Conservation (phyloP, 2,797 vertebrate species). For the Capromys pilorides region DNA sequence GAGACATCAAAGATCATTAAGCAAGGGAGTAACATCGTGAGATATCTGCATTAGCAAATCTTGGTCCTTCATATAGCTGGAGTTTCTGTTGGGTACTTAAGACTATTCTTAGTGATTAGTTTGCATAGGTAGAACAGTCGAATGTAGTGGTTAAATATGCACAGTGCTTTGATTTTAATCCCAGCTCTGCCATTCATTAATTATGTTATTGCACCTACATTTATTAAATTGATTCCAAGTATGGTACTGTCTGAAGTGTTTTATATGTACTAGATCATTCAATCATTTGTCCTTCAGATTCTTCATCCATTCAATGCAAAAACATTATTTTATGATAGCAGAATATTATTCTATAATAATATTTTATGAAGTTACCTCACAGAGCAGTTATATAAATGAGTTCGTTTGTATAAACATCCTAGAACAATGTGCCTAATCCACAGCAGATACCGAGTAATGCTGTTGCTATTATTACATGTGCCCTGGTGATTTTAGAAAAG, state of each 20-base stretch:
- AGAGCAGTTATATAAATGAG: not conserved
- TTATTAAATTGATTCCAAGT: not conserved
- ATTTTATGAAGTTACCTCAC: not conserved
- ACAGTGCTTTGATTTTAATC: not conserved
- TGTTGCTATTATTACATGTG: not conserved
- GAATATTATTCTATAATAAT: not conserved
- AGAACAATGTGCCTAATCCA: not conserved
- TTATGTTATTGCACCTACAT: not conserved
- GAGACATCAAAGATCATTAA: not conserved
- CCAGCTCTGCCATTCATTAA: not conserved
- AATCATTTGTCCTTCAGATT: not conserved
- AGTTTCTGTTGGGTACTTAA: not conserved
- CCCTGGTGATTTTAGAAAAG: not conserved
- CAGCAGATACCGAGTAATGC: not conserved
- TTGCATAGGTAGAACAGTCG: not conserved
- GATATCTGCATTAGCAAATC: not conserved
- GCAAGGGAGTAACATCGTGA: not conserved
- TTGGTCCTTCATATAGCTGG: not conserved
- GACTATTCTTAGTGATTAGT: not conserved
- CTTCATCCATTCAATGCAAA: not conserved
- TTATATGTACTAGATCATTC: not conserved
- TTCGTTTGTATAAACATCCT: slow-evolving; percentile 7
- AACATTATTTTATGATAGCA: not conserved
- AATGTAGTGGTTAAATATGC: not conserved
- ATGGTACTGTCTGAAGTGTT: not conserved